Conservation (phyloP, 2,888 invertebrate species). For the Acanthosepion esculentum region DNA sequence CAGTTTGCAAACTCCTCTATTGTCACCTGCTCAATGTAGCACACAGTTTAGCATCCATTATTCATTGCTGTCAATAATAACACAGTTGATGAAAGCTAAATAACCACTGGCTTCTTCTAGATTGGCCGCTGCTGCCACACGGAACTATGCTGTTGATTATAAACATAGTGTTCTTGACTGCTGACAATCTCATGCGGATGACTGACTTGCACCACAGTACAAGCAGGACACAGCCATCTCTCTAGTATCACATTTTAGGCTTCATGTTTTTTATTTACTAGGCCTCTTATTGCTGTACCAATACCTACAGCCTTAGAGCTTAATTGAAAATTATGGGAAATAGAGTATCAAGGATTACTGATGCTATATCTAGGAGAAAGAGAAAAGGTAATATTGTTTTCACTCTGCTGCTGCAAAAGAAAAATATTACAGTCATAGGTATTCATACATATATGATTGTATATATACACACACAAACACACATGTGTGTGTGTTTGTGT, state of each 20-base stretch:
- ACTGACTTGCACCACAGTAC: conserved; percentile 34
- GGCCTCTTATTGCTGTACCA: conserved; percentile 25
- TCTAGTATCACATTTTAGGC: conserved; percentile 40
- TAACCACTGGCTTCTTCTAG: neutral
- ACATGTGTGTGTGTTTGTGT: no score
- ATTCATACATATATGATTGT: neutral
- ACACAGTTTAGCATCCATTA: neutral
- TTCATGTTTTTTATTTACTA: conserved; percentile 24
- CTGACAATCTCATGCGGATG: neutral
- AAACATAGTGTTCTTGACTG: conserved; percentile 24
- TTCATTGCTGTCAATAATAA: conserved; percentile 36
- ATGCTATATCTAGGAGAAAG: conserved; percentile 40
- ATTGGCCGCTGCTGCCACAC: conserved; percentile 24
- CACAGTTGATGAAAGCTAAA: conserved; percentile 10
- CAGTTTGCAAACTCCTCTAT: neutral
- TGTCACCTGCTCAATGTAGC: neutral
- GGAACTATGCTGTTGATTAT: conserved; percentile 36
- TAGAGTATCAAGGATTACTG: conserved; percentile 43
- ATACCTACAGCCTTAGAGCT: conserved; percentile 25
- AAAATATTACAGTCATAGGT: neutral
- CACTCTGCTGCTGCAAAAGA: neutral
- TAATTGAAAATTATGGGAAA: conserved; percentile 42
- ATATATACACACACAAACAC: neutral
- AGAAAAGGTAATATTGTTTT: conserved; percentile 43
- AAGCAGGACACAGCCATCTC: conserved; percentile 24